phyloP scores from a whole-genome alignment of 2,797 vertebrate genomes.

The Macropus fuliginosus region DNA sequence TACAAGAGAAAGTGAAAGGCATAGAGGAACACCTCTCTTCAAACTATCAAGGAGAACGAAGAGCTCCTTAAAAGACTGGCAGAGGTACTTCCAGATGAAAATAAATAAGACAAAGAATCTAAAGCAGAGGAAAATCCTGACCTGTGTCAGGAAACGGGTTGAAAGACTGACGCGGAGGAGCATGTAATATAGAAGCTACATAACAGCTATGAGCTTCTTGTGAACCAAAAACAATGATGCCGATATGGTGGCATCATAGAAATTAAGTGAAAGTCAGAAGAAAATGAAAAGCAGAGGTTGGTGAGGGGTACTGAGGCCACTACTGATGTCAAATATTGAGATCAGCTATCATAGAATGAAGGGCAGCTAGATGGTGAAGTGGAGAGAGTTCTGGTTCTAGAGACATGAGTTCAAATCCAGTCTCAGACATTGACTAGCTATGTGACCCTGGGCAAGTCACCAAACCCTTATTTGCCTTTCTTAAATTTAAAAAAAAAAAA shows the following conservation, averaged over 20 bases:
- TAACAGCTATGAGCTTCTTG: neutral
- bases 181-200: neutral
- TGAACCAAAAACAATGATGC: neutral
- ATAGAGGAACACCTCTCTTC: neutral
- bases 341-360: neutral
- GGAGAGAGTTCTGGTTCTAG: neutral
- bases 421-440: neutral
- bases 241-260: neutral
- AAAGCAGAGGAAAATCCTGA: neutral
- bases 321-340: neutral
- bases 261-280: neutral
- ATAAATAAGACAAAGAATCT: neutral
- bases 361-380: neutral
- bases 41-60: neutral
- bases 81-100: neutral
- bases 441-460: neutral
- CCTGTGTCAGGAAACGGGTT: neutral
- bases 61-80: neutral
- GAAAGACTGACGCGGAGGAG: neutral
- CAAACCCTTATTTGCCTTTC: neutral
- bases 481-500: neutral
- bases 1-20: neutral
- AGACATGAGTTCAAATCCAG: neutral
- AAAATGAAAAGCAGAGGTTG: neutral
- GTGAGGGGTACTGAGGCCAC: neutral